Conservation (phyloP, 2,113 vertebrate species). For the Paramisgurnus dabryanus region DNA sequence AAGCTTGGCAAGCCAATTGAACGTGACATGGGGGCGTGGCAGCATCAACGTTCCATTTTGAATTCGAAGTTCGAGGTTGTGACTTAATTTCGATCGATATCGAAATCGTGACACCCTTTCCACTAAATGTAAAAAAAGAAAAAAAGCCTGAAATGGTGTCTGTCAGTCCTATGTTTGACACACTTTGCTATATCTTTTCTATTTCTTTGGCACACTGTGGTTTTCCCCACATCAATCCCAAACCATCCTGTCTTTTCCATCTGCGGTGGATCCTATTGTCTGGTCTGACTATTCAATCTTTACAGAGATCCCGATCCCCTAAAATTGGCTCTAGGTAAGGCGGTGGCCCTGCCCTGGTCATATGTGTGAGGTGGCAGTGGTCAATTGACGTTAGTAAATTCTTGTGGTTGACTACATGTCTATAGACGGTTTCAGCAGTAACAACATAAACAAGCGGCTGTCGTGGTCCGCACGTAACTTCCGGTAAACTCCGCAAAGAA, state of each 20-base stretch:
- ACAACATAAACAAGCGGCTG: no score
- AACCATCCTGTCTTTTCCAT: slow-evolving; percentile 8
- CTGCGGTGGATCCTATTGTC: slow-evolving; percentile 22
- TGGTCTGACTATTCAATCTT: slow-evolving; percentile 42
- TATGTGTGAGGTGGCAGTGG: slow-evolving; percentile 36
- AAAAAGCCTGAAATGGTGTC: slow-evolving; percentile 9
- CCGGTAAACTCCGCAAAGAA: no score
- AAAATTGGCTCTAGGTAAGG: slow-evolving; percentile 40
- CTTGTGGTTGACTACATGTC: slow-evolving; percentile 49
- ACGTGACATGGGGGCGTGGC: no score
- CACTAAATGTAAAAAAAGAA: neutral
- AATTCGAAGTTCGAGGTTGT: no score
- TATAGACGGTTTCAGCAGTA: neutral
- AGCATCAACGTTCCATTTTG: no score
- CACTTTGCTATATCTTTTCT: slow-evolving; percentile 6
- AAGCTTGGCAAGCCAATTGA: no score
- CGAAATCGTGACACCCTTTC: no score
- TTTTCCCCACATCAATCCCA: neutral
- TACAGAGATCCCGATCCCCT: slow-evolving; percentile 45
- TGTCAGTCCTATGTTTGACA: slow-evolving; percentile 1
- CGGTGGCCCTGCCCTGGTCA: neutral
- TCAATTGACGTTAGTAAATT: slow-evolving; percentile 32
- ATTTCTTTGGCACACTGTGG: neutral
- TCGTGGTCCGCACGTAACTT: no score
- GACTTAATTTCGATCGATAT: no score